A percentile compares a stretch with the other conserved stretches of the same genome.
Evolutionary conservation across 1,140 invertebrate genomes (phyloP).

Genomic region (Ooceraea biroi): DNA sequence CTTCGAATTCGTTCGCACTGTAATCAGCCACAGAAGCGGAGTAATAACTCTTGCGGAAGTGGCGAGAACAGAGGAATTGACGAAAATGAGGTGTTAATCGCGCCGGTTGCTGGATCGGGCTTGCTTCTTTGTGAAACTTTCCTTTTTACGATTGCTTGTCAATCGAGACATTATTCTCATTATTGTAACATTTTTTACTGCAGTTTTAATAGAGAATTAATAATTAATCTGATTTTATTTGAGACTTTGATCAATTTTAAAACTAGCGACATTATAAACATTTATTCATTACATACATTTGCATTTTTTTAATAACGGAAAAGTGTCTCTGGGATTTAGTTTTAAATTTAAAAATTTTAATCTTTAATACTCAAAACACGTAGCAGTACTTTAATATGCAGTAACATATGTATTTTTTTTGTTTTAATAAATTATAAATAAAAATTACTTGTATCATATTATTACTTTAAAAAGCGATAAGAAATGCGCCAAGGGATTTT

Average conservation of each 20-base stretch:
- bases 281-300: no score
- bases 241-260: no score
- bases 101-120: no score
- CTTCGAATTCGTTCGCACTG: constrained; percentile 54
- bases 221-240: neutral
- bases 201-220: no score
- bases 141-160: neutral
- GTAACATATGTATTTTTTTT: neutral
- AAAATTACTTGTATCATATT: neutral
- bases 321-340: neutral
- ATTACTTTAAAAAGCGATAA: constrained; percentile 1
- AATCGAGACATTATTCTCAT: neutral
- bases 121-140: neutral
- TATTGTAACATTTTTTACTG: neutral
- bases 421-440: neutral
- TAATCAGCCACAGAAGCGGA: constrained; percentile 23
- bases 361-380: neutral
- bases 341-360: neutral
- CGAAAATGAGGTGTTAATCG: constrained; percentile 17
- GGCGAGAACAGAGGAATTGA: neutral
- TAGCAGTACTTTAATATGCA: neutral
- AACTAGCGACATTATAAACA: no score
- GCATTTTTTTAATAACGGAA: neutral
- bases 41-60: constrained; percentile 9
- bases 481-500: neutral